Conservation (phyloP, 2,113 vertebrate genomes). For the Ia io region DNA sequence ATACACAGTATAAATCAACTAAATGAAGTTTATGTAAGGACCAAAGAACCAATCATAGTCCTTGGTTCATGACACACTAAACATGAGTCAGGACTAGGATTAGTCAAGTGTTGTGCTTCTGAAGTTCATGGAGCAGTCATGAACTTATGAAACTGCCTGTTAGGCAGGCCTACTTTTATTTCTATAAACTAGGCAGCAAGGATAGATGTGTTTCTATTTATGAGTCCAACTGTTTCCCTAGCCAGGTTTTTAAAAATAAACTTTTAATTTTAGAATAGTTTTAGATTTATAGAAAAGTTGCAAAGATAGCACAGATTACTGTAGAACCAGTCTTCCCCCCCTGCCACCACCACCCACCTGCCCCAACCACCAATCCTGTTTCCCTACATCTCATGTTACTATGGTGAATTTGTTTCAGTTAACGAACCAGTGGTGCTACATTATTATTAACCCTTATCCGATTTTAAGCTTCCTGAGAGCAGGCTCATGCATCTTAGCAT, state of each 20-base stretch:
- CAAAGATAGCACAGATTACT: not conserved
- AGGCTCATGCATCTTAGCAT: not conserved
- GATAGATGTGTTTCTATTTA: conserved; percentile 54
- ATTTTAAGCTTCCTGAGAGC: conserved; percentile 11
- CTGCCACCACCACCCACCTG: no score
- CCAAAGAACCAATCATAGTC: not conserved
- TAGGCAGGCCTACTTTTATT: conserved; percentile 33
- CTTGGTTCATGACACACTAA: not conserved
- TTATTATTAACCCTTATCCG: not conserved
- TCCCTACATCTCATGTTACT: not conserved
- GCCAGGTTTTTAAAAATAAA: conserved; percentile 58
- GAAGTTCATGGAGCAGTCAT: not conserved
- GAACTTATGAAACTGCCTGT: not conserved
- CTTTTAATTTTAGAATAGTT: conserved; percentile 57
- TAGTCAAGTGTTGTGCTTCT: conserved; percentile 16
- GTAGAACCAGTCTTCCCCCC: not conserved
- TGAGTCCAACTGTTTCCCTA: conserved; percentile 41
- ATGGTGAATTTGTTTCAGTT: not conserved
- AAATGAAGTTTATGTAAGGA: not conserved
- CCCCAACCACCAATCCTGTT: not conserved
- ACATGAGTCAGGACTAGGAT: conserved; percentile 13
- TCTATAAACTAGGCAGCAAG: conserved; percentile 38
- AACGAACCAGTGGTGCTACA: not conserved
- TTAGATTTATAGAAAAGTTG: conserved; percentile 51
- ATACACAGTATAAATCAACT: conserved; percentile 1